Base-by-base conservation (phyloP, 2,113 vertebrate species). In the Phylloscopus trochiloides region DNA sequence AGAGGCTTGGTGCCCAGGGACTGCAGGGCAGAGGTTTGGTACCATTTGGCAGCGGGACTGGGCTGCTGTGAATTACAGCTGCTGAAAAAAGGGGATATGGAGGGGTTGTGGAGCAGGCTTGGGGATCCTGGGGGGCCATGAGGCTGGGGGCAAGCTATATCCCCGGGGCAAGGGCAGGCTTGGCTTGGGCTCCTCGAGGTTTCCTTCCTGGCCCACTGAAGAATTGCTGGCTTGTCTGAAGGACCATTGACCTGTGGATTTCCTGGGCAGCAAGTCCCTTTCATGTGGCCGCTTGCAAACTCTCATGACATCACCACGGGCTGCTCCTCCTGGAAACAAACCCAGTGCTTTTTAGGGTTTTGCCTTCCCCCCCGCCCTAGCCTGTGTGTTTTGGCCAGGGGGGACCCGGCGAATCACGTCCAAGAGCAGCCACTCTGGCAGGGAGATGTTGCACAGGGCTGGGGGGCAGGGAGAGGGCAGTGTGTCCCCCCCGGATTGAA, bases 231-330 rank as follows among this genome's bases (percentile, higher is more conserved):
- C 85, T 95, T 96, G 94, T 96, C 90, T 94, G 92, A 54, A 4
- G 6, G 77, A 92, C 74, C 59, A 43, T 8, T 47, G 92, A 93
- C 90, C 84, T 48, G 55, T 94, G 92, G 94, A 83, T 96, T 96
- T 96, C 95, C 95, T 96, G 93, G 92, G 90, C 93, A 94, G 93
- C 4, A 3, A 94, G 78, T 71, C 50, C 51, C 85, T 96, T 96
- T 96, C 95, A 97, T 97, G 96, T 96, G 95, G 95, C 94, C 29
- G 4, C 77, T 90, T 3, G 9, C 82, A 94, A 96, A 88, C 89
- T 93, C 89, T 96, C 94, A 96, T 97, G 87, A 96, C 96, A 97
- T 96, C 95, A 90, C 73, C 29, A 3, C n/a, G 85, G 87, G 80
- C 87, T 96, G 94, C 91, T 94, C 82, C 90, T 92, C 65, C 84